A percentile compares a stretch with the other conserved stretches of the same genome.
Conservation (phyloP, 2,113 vertebrate genomes). For the Copsychus sechellarum region DNA sequence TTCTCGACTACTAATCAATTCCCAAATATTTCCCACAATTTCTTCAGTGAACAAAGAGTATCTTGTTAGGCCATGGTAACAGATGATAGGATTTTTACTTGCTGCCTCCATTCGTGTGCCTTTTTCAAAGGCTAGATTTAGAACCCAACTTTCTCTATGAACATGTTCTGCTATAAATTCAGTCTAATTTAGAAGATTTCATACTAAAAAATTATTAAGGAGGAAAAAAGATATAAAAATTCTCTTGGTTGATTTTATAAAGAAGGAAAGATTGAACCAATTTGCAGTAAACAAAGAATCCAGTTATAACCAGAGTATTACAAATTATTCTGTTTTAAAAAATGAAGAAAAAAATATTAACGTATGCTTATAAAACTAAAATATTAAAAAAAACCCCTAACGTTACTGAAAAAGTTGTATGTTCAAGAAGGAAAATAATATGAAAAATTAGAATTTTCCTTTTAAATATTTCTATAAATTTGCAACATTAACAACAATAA, state of each 20-base stretch:
- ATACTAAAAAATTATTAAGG: neutral
- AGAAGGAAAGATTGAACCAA: fast-evolving
- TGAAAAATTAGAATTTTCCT: neutral
- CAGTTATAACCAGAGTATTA: neutral
- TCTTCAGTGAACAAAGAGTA: neutral
- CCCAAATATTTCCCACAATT: neutral
- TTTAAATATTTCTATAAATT: neutral
- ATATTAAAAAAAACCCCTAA: neutral
- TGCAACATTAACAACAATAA: fast-evolving
- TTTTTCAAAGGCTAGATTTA: neutral
- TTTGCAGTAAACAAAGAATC: neutral
- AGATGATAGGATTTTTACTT: neutral
- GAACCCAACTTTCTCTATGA: neutral
- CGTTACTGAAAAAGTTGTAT: neutral
- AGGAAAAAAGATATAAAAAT: neutral
- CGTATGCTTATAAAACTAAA: neutral
- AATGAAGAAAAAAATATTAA: neutral
- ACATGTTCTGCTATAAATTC: neutral
- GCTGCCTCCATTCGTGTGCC: neutral
- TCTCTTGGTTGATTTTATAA: neutral
- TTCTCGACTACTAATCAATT: neutral
- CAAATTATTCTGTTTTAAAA: neutral
- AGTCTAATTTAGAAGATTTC: neutral
- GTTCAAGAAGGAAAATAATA: neutral
- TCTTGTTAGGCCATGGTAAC: neutral